phyloP scores from a whole-genome alignment of 2,113 vertebrate genomes.

The Tricholaema leucomelas region DNA sequence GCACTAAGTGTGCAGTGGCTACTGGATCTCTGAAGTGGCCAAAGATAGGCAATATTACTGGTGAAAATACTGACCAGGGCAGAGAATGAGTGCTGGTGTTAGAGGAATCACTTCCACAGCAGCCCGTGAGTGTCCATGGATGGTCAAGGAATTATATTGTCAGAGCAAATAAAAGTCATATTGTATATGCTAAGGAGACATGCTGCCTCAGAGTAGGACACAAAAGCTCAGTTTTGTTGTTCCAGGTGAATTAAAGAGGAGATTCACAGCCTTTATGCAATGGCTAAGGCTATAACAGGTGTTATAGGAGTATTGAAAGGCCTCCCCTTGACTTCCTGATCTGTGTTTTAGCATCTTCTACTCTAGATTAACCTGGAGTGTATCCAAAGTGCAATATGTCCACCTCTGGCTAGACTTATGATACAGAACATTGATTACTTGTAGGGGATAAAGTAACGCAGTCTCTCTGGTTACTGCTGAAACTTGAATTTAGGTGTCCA shows the following conservation, averaged over 20 bases:
- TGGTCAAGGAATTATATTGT: neutral
- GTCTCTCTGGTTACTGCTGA: neutral
- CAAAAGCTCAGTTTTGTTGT: neutral
- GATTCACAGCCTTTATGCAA: neutral
- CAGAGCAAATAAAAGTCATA: neutral
- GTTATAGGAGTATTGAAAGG: neutral
- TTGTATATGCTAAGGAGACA: neutral
- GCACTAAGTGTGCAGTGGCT: neutral
- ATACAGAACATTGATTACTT: neutral
- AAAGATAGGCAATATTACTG: neutral
- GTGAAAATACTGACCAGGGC: neutral
- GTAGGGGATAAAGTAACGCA: neutral
- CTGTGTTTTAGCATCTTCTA: neutral
- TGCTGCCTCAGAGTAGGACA: neutral
- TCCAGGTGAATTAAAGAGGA: neutral
- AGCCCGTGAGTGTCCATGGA: neutral
- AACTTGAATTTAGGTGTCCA: neutral
- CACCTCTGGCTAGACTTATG: neutral
- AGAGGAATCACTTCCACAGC: neutral
- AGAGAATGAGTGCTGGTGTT: neutral
- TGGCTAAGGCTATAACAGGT: neutral
- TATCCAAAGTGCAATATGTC: neutral
- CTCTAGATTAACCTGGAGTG: neutral
- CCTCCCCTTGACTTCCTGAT: neutral
- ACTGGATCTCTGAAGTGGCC: neutral